Evolutionary conservation across 2,797 vertebrate genomes (phyloP), one percentile per base, ranked within the genome.

Genomic region (Astyanax mexicanus): DNA sequence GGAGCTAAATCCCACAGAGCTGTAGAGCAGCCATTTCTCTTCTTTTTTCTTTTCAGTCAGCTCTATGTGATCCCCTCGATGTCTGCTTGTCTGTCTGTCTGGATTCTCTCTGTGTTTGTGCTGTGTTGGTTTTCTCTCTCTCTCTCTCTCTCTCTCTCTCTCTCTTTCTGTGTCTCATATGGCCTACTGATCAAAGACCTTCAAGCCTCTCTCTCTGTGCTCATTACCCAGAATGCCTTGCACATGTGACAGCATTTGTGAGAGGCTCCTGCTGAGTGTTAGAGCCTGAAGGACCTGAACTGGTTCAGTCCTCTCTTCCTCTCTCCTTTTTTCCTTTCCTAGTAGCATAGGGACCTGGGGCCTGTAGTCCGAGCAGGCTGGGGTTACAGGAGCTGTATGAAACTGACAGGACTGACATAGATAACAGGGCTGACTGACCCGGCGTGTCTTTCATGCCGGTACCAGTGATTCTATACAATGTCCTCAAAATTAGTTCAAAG

Each of bases 161-260:
- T 61, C 72, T 69, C 60, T 27, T 80, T 72, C 68, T 62, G 15
- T 29, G 21, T 58, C 58, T 69, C 62, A 60, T 51, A 13, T 38
- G 29, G 60, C 62, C 40, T 57, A 29, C 49, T 51, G 75, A 77
- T 77, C 75, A 77, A 77, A 77, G 68, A 49, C 75, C 44, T 70
- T 77, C 69, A 66, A 49, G 44, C 60, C 57, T 72, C 49, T 65
- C 75, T 77, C 69, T 47, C 51, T 54, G 60, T 40, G 51, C 75
- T 77, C 75, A 72, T 77, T 77, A 72, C 69, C 75, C 69, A 77
- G 75, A 40, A 65, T 77, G 58, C 57, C 51, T 65, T 23, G 68
- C 60, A 77, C 58, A 71, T 65, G 58, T 71, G 52, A 70, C 49
- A 54, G 75, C 68, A 72, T 77, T 51, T 21, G 1, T 77, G 70